A percentile compares a stretch with the other conserved stretches of the same genome.
Conservation (phyloP, 2,797 vertebrate genomes). For the Spea hammondii region DNA sequence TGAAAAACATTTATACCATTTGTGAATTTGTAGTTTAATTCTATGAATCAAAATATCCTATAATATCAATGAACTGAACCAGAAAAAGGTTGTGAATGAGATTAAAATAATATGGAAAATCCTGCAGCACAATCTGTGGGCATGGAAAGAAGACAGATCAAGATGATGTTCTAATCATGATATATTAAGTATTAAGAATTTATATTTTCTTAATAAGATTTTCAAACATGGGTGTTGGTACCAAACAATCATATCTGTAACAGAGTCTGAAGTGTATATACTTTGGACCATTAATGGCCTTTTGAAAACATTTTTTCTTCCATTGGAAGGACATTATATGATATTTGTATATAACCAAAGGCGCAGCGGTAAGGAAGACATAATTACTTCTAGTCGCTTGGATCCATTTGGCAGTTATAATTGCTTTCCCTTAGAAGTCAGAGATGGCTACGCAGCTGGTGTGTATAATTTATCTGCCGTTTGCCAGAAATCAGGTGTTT, state of each 20-base stretch:
- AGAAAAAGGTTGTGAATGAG: slow-evolving; percentile 45
- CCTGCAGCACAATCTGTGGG: slow-evolving; percentile 48
- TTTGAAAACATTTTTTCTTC: slow-evolving; percentile 18
- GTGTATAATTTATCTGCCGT: slow-evolving; percentile 44
- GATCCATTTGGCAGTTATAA: slow-evolving; percentile 45
- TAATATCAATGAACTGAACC: slow-evolving; percentile 57
- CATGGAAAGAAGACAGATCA: background rate
- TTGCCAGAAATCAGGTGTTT: slow-evolving; percentile 49
- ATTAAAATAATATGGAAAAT: slow-evolving; percentile 56
- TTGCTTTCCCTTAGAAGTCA: slow-evolving; percentile 46
- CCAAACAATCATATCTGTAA: no score
- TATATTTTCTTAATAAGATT: no score
- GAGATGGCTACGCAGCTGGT: slow-evolving; percentile 49
- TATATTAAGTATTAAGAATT: no score
- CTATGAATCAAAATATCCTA: slow-evolving; percentile 61
- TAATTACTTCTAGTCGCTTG: slow-evolving; percentile 48
- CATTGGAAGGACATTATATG: slow-evolving; percentile 38
- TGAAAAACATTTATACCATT: slow-evolving; percentile 58
- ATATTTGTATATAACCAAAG: slow-evolving; percentile 42
- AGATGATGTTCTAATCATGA: no score
- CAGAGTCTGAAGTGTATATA: no score
- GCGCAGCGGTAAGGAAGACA: slow-evolving; percentile 39
- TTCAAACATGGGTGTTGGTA: no score
- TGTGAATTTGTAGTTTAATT: slow-evolving; percentile 59
- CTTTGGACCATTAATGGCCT: no score